Conservation (phyloP, 1,140 invertebrate genomes). For the Maconellicoccus hirsutus region DNA sequence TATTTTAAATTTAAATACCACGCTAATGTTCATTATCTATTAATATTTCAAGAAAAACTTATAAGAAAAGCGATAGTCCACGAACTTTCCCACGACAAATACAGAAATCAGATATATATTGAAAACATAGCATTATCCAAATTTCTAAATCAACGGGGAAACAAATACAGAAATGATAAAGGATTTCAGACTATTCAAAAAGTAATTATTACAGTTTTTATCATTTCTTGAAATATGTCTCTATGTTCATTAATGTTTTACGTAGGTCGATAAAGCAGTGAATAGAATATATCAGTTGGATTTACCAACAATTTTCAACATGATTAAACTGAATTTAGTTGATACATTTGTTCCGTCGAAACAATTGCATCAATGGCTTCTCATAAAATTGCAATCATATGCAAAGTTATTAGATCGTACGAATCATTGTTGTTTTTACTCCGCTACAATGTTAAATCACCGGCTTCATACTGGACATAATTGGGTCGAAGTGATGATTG, state of each 20-base stretch:
- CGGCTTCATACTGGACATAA: background rate
- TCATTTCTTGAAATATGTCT: background rate
- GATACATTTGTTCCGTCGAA: background rate
- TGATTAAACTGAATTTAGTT: background rate
- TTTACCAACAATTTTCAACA: background rate
- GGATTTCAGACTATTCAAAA: background rate
- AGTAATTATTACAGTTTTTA: background rate
- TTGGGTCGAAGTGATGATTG: background rate
- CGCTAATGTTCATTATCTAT: too few relatives aligned
- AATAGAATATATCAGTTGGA: background rate
- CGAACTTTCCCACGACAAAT: background rate
- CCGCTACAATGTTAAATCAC: background rate
- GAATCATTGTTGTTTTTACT: background rate
- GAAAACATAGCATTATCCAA: background rate
- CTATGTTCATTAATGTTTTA: background rate
- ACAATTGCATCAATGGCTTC: background rate
- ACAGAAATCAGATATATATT: background rate
- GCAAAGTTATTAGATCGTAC: background rate
- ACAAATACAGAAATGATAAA: background rate
- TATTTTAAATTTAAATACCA: background rate
- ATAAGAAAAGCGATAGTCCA: background rate
- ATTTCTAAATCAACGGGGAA: background rate
- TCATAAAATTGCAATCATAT: background rate
- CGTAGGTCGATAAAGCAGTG: background rate
- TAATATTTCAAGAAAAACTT: background rate